Evolutionary conservation across 2,113 vertebrate genomes (phyloP).

Genomic region (Erythrocebus patas): DNA sequence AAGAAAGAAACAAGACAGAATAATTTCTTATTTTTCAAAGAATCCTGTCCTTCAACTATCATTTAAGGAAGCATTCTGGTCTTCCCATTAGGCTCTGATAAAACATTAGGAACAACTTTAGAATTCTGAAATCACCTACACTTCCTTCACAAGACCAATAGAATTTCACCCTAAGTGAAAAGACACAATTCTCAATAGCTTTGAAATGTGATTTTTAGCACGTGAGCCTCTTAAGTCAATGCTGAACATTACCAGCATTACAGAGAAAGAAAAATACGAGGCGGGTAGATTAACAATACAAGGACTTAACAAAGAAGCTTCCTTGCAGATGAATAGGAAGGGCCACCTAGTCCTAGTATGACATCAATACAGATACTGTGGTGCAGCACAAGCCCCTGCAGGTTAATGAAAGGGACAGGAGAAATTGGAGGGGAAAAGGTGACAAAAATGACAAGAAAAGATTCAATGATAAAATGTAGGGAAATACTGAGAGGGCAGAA

Average conservation of each 20-base stretch:
- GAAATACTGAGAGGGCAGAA: slow-evolving; percentile 13
- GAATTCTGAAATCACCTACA: neutral
- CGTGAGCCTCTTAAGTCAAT: neutral
- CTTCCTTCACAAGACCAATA: neutral
- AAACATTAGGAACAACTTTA: neutral
- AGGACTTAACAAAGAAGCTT: slow-evolving; percentile 7
- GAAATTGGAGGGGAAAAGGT: neutral
- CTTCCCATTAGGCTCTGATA: neutral
- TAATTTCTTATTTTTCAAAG: neutral
- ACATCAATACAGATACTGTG: slow-evolving; percentile 53
- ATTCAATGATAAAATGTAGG: slow-evolving; percentile 48
- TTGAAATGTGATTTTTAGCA: neutral
- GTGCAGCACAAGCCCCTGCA: neutral
- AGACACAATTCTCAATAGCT: neutral
- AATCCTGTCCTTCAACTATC: neutral
- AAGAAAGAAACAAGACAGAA: neutral
- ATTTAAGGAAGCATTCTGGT: neutral
- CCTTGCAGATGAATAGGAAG: slow-evolving; percentile 21
- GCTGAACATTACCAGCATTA: neutral
- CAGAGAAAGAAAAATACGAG: slow-evolving; percentile 11
- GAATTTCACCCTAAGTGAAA: neutral
- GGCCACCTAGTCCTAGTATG: neutral
- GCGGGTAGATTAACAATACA: neutral
- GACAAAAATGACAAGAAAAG: slow-evolving; percentile 32
- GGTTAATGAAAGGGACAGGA: slow-evolving; percentile 49